Evolutionary conservation across 2,888 invertebrate species (phyloP), one percentile per base, ranked within the genome.

Genomic region (Ashinkailepas kermadecensis): DNA sequence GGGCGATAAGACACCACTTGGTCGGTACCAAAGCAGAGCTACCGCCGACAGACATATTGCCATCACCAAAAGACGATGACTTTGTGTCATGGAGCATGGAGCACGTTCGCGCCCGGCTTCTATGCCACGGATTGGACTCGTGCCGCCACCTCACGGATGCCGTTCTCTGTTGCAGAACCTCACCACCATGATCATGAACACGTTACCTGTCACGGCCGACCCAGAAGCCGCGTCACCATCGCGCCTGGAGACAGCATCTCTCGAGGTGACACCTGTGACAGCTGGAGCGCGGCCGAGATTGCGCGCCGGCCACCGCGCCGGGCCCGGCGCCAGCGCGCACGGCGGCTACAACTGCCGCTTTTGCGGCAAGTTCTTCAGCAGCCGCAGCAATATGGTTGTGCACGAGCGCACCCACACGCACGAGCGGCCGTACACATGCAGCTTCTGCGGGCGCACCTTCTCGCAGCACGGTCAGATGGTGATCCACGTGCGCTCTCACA

Each of bases 381-480:
- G 83, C n/a, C 82, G 82, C 57, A 83, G 84, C 18, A 84, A 84
- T 82, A 83, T 83, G 78, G 83, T 82, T 65, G 83, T 83, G 21
- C 84, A 84, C 81, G 83, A 83, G 83, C 81, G 84, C 15, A 83
- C 83, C 3, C 84, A 84, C 80, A 83, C 83, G 11, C 82, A 82
- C 7, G 83, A 84, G 81, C 81, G 83, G 25, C 84, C 84, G 1
- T 83, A 83, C 64, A 83, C 83, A 54, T 84, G 84, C 74, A 83
- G 82, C 3, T 83, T 83, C 80, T 84, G 84, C 62, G 83, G 81
- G 3, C 83, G 83, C 81, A 82, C 82, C 12, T 84, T 83, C 79
- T 83, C 83, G 64, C 84, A 84, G 58, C 83, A 84, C 78, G 83
- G 84, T 8, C 84, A 84, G 78, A 81, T 84, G 21, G 84, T 84